Conservation (phyloP, 2,113 vertebrate species). For the Leptodactylus fuscus region DNA sequence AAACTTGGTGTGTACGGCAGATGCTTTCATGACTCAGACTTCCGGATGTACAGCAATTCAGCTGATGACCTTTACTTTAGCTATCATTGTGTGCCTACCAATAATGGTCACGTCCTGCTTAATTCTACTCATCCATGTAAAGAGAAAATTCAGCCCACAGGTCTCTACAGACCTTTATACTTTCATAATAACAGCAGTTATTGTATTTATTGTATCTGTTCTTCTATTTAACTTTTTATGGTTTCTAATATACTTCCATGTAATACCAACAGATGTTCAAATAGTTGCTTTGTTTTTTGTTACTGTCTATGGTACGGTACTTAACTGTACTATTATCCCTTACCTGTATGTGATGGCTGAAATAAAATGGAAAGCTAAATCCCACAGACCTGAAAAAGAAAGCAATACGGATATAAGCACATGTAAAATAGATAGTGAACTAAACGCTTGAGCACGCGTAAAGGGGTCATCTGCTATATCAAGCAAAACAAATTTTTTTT, state of each 20-base stretch:
- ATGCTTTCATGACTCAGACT: background rate
- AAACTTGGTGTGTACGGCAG: slow-evolving; percentile 63
- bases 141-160: slow-evolving; percentile 29
- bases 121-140: slow-evolving; percentile 58
- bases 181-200: slow-evolving; percentile 52
- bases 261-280: background rate
- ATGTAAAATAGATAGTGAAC: background rate
- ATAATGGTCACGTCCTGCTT: slow-evolving; percentile 47
- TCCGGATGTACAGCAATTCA: slow-evolving; percentile 6
- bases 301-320: slow-evolving; percentile 52
- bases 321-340: slow-evolving; percentile 56
- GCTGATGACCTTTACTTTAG: slow-evolving; percentile 56
- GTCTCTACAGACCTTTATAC: background rate
- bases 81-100: slow-evolving; percentile 59
- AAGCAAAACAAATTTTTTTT: no score
- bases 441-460: background rate
- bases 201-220: slow-evolving; percentile 60
- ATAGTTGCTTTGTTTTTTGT: background rate
- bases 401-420: background rate
- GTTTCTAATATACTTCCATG: slow-evolving; percentile 54
- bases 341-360: slow-evolving; percentile 57
- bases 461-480: background rate
- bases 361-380: background rate
- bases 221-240: slow-evolving; percentile 25
- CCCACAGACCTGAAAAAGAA: background rate